Percentiles rank a stretch among this genome's conserved stretches.
phyloP scores from a whole-genome alignment of 2,888 invertebrate genomes.

The Dorcus parallelipipedus region DNA sequence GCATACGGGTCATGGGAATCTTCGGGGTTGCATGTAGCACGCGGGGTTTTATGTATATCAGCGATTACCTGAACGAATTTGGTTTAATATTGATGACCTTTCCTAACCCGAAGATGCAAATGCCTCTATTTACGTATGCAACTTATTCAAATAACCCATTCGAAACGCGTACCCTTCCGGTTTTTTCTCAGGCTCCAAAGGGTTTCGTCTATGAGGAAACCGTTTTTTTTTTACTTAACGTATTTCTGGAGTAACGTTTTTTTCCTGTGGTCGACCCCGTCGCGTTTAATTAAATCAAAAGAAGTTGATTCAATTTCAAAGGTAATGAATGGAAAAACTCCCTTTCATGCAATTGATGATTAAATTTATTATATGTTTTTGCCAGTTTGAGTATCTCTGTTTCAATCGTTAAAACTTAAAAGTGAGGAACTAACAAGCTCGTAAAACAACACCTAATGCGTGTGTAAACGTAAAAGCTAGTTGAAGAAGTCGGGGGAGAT shows the following conservation, averaged over 20 bases:
- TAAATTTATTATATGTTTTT: no score
- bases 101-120: slow-evolving; percentile 45
- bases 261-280: neutral
- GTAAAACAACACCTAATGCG: no score
- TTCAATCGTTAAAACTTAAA: no score
- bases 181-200: slow-evolving; percentile 16
- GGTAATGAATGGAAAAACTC: no score
- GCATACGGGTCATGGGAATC: slow-evolving; percentile 24
- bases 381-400: no score
- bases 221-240: slow-evolving; percentile 13
- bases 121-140: slow-evolving; percentile 46
- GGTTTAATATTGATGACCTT: slow-evolving; percentile 46
- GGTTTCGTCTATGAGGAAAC: slow-evolving; percentile 27
- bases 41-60: slow-evolving; percentile 22
- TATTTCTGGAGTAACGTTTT: slow-evolving; percentile 4
- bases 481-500: no score
- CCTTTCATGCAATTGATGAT: no score
- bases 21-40: slow-evolving; percentile 25
- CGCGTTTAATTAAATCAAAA: no score
- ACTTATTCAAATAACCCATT: slow-evolving; percentile 36
- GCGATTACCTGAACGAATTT: slow-evolving; percentile 40
- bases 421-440: no score
- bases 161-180: slow-evolving; percentile 19
- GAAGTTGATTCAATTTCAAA: no score
- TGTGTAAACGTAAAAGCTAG: no score